Conservation (phyloP, 1,140 invertebrate genomes). For the Tyrophagus putrescentiae region DNA sequence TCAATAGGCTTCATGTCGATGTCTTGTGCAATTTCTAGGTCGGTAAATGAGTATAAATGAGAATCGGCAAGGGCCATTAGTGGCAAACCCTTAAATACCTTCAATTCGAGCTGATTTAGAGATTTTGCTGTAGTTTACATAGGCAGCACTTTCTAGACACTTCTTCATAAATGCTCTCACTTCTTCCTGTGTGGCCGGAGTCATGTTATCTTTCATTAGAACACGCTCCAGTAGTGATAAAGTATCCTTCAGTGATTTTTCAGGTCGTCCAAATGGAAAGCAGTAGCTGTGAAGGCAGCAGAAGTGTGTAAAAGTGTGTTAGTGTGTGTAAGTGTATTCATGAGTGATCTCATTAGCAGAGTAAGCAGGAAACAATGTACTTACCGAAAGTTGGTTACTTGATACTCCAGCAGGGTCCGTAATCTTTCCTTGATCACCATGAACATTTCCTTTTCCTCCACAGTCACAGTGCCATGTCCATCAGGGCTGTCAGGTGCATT, state of each 20-base stretch:
- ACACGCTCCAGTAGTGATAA: constrained; percentile 88
- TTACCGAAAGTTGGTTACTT: constrained; percentile 96
- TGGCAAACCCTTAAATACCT: constrained; percentile 44
- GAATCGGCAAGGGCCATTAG: not conserved
- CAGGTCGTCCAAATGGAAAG: constrained; percentile 95
- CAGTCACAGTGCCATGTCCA: constrained; percentile 90
- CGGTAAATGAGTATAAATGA: not conserved
- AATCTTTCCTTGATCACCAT: constrained; percentile 90
- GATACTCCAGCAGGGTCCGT: constrained; percentile 78
- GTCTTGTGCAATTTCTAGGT: constrained; percentile 37
- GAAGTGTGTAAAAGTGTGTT: not conserved
- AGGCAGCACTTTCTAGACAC: constrained; percentile 89
- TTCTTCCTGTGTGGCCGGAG: constrained; percentile 90
- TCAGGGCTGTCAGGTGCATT: constrained; percentile 55
- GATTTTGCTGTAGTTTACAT: constrained; percentile 90
- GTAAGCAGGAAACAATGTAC: constrained; percentile 10
- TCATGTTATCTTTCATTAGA: constrained; percentile 96
- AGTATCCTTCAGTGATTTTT: constrained; percentile 90
- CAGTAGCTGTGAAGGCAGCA: constrained; percentile 55
- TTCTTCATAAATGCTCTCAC: constrained; percentile 80
- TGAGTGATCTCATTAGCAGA: not conserved
- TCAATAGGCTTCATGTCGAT: constrained; percentile 57
- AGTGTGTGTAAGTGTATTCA: not conserved
- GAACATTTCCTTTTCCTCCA: constrained; percentile 95
- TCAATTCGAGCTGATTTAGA: constrained; percentile 95